Evolutionary conservation across 2,797 vertebrate species (phyloP).

Genomic region (Sparidentex hasta): DNA sequence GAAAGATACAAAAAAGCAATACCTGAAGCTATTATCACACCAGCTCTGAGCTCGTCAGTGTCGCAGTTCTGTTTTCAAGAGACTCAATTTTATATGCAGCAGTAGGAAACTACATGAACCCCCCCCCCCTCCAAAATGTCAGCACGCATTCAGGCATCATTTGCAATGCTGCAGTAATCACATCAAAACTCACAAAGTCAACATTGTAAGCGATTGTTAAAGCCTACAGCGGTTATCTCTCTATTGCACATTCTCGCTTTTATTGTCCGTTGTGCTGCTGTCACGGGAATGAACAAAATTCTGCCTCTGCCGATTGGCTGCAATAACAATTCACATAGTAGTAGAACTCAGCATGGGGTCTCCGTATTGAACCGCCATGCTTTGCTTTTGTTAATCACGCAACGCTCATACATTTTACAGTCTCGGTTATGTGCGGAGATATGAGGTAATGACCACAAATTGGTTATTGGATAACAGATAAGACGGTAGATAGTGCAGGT

Average conservation of each 20-base stretch:
- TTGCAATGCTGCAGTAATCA: conserved; percentile 64
- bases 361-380: conserved; percentile 26
- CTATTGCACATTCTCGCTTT: conserved; percentile 63
- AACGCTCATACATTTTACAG: conserved; percentile 56
- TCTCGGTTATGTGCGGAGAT: conserved; percentile 42
- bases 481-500: conserved; percentile 40
- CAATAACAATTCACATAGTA: conserved; percentile 64
- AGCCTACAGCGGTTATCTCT: conserved; percentile 60
- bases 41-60: conserved; percentile 43
- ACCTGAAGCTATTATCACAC: conserved; percentile 52
- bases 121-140: conserved; percentile 25
- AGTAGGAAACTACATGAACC: conserved; percentile 37
- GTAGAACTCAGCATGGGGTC: conserved; percentile 51
- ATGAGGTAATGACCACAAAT: conserved; percentile 54
- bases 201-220: conserved; percentile 59
- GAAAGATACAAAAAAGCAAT: conserved; percentile 31
- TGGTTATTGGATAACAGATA: conserved; percentile 68
- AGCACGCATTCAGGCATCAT: conserved; percentile 53
- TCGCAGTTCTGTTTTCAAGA: conserved; percentile 44
- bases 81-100: conserved; percentile 46
- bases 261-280: conserved; percentile 59
- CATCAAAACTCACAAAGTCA: conserved; percentile 67
- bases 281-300: conserved; percentile 52
- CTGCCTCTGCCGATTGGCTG: conserved; percentile 47
- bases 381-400: conserved; percentile 65